phyloP scores from a whole-genome alignment of 2,888 invertebrate genomes.

The Phyto melanocephala region DNA sequence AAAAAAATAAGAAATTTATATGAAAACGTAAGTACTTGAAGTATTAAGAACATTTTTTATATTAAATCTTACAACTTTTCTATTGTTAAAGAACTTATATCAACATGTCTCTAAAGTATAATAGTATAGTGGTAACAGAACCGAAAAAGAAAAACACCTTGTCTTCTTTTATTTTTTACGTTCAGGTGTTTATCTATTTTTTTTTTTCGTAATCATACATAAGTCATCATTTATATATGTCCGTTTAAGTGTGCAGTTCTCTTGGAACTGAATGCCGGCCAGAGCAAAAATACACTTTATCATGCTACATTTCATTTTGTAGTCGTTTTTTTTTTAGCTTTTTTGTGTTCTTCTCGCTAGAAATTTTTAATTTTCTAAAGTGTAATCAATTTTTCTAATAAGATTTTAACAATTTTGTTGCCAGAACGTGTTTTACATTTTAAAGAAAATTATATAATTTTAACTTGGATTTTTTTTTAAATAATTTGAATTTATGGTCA shows the following conservation, averaged over 20 bases:
- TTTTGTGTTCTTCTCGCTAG: not conserved
- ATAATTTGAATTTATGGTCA: slow-evolving; percentile 41
- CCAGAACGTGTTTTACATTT: slow-evolving; percentile 32
- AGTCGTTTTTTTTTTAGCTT: not conserved
- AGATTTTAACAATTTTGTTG: slow-evolving; percentile 14
- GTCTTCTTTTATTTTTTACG: not conserved
- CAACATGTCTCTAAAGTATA: slow-evolving; percentile 44
- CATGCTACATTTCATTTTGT: slow-evolving; percentile 21
- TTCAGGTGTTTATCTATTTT: not conserved
- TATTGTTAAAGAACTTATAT: slow-evolving; percentile 36
- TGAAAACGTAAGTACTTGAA: slow-evolving; percentile 12
- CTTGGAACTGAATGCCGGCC: not conserved
- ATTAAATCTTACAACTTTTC: slow-evolving; percentile 20
- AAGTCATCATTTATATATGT: slow-evolving; percentile 52
- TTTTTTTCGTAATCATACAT: slow-evolving; percentile 27
- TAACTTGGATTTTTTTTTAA: not conserved
- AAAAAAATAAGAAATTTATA: not conserved
- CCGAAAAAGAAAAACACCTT: not conserved
- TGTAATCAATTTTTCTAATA: slow-evolving; percentile 54
- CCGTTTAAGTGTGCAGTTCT: slow-evolving; percentile 8
- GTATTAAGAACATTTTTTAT: slow-evolving; percentile 48
- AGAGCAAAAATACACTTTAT: slow-evolving; percentile 29
- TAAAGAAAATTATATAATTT: not conserved
- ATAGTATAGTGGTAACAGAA: not conserved
- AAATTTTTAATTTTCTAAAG: slow-evolving; percentile 57